A percentile compares a stretch with the other conserved stretches of the same genome.
phyloP scores from a whole-genome alignment of 1,140 invertebrate genomes.

The Meloidogyne hapla region DNA sequence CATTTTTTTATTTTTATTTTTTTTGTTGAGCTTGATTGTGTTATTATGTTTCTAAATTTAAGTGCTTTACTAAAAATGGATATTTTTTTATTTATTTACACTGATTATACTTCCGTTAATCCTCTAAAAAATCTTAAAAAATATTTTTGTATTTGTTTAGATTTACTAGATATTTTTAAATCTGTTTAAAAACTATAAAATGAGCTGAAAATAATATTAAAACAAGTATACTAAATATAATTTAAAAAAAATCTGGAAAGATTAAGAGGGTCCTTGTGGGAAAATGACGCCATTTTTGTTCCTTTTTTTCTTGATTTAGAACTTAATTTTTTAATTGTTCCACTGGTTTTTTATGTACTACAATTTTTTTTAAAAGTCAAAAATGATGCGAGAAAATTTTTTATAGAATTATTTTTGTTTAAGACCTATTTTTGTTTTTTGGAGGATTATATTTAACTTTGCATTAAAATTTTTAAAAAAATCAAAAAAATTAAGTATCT shows the following conservation, averaged over 20 bases:
- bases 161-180: too few relatives aligned
- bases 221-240: too few relatives aligned
- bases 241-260: background rate
- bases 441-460: background rate
- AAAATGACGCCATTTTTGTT: background rate
- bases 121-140: too few relatives aligned
- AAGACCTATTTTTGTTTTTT: background rate
- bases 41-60: too few relatives aligned
- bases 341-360: background rate
- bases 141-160: too few relatives aligned
- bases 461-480: background rate
- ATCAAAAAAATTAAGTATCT: background rate
- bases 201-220: background rate
- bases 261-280: background rate
- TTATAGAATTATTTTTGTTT: background rate
- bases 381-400: background rate
- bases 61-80: too few relatives aligned
- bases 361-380: background rate
- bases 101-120: too few relatives aligned
- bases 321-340: background rate
- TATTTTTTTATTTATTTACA: too few relatives aligned
- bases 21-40: too few relatives aligned
- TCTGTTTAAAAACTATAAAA: too few relatives aligned
- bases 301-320: background rate
- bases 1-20: too few relatives aligned